phyloP scores from a whole-genome alignment of 2,888 invertebrate genomes.

The Cerastis leucographa region DNA sequence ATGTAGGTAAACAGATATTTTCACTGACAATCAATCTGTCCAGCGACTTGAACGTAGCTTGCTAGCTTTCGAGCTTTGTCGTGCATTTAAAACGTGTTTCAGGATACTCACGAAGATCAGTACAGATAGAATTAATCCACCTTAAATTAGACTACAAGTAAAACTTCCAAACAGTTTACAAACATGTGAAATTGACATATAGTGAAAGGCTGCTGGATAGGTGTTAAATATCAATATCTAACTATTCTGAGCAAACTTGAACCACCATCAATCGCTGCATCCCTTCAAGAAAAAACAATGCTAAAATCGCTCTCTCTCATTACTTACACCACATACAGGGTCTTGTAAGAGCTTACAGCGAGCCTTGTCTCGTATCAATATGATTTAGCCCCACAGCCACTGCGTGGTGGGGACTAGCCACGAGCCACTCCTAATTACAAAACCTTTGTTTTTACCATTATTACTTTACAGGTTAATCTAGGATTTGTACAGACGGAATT shows the following conservation, averaged over 20 bases:
- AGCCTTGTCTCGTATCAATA: constrained; percentile 80
- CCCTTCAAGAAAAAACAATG: too few species aligned
- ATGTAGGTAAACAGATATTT: background rate
- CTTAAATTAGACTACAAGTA: too few species aligned
- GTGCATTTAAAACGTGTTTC: background rate
- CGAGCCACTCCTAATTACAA: constrained; percentile 73
- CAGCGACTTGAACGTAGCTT: background rate
- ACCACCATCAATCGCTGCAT: background rate
- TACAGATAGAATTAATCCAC: too few species aligned
- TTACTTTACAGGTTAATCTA: constrained; percentile 62
- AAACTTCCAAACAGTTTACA: background rate
- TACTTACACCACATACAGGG: constrained; percentile 40
- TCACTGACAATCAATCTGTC: background rate
- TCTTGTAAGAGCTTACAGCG: constrained; percentile 72
- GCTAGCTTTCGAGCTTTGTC: background rate
- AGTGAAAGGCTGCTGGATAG: background rate
- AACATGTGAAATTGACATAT: background rate
- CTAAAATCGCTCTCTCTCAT: constrained; percentile 36
- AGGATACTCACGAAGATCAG: background rate
- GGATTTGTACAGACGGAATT: constrained; percentile 56
- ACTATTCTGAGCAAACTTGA: background rate
- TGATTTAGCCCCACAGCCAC: constrained; percentile 75
- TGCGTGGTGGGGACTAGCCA: constrained; percentile 54
- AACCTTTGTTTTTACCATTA: constrained; percentile 74
- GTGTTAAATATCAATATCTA: too few species aligned